These are phyloP conservation scores for Talpa occidentalis DNA, from an alignment of 2,113 vertebrate species.

Conservation along the genomic window DNA sequence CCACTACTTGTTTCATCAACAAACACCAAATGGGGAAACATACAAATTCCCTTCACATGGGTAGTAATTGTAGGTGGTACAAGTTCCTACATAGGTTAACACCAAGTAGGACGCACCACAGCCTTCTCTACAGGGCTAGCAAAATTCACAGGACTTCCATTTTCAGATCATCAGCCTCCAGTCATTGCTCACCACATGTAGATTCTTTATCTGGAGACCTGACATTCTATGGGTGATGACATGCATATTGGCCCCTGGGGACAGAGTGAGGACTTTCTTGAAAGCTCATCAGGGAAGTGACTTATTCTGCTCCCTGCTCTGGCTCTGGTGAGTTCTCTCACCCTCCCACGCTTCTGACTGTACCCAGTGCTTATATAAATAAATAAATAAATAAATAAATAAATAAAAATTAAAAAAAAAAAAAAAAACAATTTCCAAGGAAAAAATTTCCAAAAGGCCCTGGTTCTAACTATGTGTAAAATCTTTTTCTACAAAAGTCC, in stretches of 20 bases:
- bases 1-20: neutral
- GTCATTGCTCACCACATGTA: neutral
- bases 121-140: neutral
- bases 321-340: too few relatives aligned
- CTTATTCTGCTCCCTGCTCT: too few relatives aligned
- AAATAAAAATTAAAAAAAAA: too few relatives aligned
- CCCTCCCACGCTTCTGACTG: too few relatives aligned
- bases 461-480: neutral
- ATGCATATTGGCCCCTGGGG: neutral
- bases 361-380: too few relatives aligned
- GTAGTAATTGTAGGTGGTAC: too few relatives aligned
- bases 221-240: neutral
- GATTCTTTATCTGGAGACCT: neutral
- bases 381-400: too few relatives aligned
- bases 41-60: neutral
- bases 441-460: neutral
- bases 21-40: neutral
- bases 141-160: neutral
- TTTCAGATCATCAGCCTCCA: neutral
- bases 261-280: neutral
- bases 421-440: neutral
- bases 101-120: neutral
- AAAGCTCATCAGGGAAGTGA: neutral
- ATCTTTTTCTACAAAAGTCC: too few relatives aligned
- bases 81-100: neutral